These are phyloP conservation scores for Drosophila truncata DNA, from an alignment of 1,140 invertebrate genomes.

Conservation along the genomic window DNA sequence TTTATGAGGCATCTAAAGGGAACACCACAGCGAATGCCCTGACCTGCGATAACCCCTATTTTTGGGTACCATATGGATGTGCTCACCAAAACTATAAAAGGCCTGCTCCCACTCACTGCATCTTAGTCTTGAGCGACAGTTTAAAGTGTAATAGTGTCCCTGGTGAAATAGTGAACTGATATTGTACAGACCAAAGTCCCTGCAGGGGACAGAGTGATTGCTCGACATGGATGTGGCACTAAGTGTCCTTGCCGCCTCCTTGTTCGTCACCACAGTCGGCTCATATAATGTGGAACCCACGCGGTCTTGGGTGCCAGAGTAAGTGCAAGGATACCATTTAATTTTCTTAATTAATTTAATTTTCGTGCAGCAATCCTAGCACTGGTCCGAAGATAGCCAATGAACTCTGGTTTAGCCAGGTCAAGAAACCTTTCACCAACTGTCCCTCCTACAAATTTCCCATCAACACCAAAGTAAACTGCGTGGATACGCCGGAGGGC, in stretches of 20 bases:
- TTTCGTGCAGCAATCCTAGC: conserved; percentile 7
- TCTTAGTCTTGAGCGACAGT: neutral
- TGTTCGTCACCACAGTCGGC: neutral
- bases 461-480: conserved; percentile 19
- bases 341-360: neutral
- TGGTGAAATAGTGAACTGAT: neutral
- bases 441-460: conserved; percentile 21
- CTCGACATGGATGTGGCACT: conserved; percentile 5
- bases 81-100: conserved; percentile 1
- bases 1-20: neutral
- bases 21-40: neutral
- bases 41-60: neutral
- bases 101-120: neutral
- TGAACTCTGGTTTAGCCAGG: conserved; percentile 24
- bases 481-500: conserved; percentile 11
- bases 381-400: conserved; percentile 3
- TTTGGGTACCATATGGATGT: neutral
- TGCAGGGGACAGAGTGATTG: neutral
- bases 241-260: conserved; percentile 6
- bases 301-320: conserved; percentile 14
- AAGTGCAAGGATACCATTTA: neutral
- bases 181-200: neutral
- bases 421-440: conserved; percentile 12
- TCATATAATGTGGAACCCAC: conserved; percentile 11
- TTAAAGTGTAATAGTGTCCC: conserved; percentile 1